Percentiles rank a stretch among this genome's conserved stretches.
phyloP scores from a whole-genome alignment of 2,113 vertebrate species.

The Lycocorax pyrrhopterus region DNA sequence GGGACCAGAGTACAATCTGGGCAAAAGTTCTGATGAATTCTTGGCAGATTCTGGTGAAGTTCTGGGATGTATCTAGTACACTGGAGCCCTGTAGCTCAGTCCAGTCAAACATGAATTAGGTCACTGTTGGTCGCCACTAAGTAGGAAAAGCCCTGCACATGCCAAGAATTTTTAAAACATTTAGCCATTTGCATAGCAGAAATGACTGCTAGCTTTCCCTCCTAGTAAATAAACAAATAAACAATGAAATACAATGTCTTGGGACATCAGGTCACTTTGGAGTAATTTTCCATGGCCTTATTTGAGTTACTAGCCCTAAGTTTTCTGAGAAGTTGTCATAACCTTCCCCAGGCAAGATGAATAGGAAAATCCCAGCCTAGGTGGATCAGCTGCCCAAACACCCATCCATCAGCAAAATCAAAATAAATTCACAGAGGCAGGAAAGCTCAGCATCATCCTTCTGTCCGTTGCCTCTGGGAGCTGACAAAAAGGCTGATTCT shows the following conservation, averaged over 20 bases:
- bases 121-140: neutral
- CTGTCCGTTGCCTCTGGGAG: neutral
- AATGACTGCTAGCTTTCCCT: conserved; percentile 27
- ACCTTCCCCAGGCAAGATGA: neutral
- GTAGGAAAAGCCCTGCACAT: conserved; percentile 15
- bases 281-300: conserved; percentile 42
- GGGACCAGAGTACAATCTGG: neutral
- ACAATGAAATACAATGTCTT: conserved; percentile 49
- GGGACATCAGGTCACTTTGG: neutral
- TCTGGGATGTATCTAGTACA: neutral
- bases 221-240: conserved; percentile 52
- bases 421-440: neutral
- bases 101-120: neutral
- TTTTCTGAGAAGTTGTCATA: neutral
- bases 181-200: conserved; percentile 39
- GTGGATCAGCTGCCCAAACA: neutral
- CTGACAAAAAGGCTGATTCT: neutral
- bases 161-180: conserved; percentile 30
- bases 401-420: neutral
- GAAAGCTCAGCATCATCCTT: neutral
- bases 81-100: neutral
- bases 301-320: neutral
- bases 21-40: neutral
- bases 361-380: neutral
- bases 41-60: neutral